Percentiles rank a stretch among this genome's conserved stretches.
phyloP scores from a whole-genome alignment of 2,888 invertebrate species.

The Atrina japonica region DNA sequence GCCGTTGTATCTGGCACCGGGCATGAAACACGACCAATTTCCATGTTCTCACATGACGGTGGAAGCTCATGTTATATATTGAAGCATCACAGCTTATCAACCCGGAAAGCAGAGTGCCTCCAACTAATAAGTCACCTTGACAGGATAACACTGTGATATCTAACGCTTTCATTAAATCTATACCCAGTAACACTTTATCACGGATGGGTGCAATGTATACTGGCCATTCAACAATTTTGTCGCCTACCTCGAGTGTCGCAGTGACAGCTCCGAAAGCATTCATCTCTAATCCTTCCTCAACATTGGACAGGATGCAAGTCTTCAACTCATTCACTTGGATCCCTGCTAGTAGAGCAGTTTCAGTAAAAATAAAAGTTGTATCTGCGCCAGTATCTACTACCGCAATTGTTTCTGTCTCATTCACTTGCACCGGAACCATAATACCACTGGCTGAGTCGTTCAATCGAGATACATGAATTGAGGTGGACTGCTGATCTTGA shows the following conservation, averaged over 20 bases:
- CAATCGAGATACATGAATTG: background rate
- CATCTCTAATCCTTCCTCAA: background rate
- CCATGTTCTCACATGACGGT: too few relatives aligned
- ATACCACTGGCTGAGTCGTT: background rate
- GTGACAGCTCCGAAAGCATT: background rate
- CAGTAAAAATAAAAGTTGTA: background rate
- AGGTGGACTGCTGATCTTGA: too few relatives aligned
- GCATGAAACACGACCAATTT: too few relatives aligned
- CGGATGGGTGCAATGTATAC: slow-evolving; percentile 13
- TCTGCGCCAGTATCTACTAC: slow-evolving; percentile 9
- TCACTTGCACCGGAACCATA: background rate
- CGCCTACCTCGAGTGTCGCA: background rate
- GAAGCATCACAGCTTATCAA: too few relatives aligned
- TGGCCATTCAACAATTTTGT: background rate
- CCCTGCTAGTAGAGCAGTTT: background rate
- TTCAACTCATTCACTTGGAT: background rate
- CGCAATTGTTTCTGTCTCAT: background rate
- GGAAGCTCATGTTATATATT: too few relatives aligned
- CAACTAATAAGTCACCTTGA: background rate
- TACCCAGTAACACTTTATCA: background rate
- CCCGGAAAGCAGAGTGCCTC: too few relatives aligned
- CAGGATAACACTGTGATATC: background rate
- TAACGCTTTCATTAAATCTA: slow-evolving; percentile 5
- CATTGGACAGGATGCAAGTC: background rate
- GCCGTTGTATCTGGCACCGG: too few relatives aligned